Percentiles rank a stretch among this genome's conserved stretches.
phyloP scores from a whole-genome alignment of 2,888 invertebrate genomes.

The Branchellion lobata region DNA sequence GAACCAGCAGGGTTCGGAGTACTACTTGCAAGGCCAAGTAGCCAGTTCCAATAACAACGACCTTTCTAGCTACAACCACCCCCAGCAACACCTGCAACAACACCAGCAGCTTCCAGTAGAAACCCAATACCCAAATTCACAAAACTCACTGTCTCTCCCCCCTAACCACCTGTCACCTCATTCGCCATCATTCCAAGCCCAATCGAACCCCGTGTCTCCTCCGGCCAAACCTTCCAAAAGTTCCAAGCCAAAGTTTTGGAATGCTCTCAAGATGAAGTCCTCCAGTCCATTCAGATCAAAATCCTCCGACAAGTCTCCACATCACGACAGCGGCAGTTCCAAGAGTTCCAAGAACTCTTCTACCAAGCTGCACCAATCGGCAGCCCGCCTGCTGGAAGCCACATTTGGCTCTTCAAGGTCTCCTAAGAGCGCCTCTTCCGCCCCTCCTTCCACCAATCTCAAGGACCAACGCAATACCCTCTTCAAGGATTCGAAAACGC shows the following conservation, averaged over 20 bases:
- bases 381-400: background rate
- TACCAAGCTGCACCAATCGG: background rate
- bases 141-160: too few relatives aligned
- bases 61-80: background rate
- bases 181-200: too few relatives aligned
- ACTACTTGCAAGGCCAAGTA: background rate
- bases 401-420: background rate
- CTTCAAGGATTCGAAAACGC: background rate
- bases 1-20: slow-evolving; percentile 5
- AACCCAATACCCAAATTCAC: too few relatives aligned
- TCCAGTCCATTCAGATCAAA: slow-evolving; percentile 3
- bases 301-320: background rate
- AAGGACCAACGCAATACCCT: background rate
- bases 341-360: background rate
- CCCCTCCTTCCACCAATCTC: slow-evolving; percentile 2
- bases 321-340: background rate
- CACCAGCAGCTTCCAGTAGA: too few relatives aligned
- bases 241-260: background rate
- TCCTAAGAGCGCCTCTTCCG: background rate
- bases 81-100: too few relatives aligned
- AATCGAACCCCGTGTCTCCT: too few relatives aligned
- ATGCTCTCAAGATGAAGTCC: background rate
- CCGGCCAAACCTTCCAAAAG: background rate
- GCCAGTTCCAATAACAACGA: background rate
- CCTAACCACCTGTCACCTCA: too few relatives aligned